Evolutionary conservation across 2,113 vertebrate species (phyloP).

Genomic region (Grus americana): DNA sequence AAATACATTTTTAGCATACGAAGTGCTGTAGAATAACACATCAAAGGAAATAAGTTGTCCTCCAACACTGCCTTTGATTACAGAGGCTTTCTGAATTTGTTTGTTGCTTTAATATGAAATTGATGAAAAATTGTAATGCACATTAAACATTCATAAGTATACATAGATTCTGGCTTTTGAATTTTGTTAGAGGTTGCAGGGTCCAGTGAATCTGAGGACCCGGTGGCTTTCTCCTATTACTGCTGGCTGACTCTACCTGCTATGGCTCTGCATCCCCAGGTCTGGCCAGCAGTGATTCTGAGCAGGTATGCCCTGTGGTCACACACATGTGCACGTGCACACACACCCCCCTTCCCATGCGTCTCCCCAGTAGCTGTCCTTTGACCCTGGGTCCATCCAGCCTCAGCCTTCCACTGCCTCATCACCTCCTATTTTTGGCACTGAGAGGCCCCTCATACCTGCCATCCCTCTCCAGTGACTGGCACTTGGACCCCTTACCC

Average conservation of each 20-base stretch:
- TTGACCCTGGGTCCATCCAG: neutral
- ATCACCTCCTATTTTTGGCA: neutral
- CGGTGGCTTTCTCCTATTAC: rapidly evolving
- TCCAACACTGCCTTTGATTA: neutral
- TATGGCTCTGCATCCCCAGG: neutral
- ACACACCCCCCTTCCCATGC: too few species aligned
- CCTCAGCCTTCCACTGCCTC: neutral
- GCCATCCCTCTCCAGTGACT: neutral
- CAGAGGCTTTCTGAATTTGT: neutral
- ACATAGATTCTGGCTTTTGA: neutral
- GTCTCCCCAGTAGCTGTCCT: neutral
- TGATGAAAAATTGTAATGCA: neutral
- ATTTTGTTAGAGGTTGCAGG: neutral
- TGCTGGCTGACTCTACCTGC: neutral
- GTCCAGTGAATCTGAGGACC: neutral
- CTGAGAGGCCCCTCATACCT: neutral
- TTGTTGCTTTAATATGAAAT: neutral
- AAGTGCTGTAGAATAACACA: neutral
- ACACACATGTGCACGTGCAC: rapidly evolving
- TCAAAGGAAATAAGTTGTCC: neutral
- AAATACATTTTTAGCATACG: neutral
- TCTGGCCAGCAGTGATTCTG: neutral
- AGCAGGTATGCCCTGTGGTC: neutral
- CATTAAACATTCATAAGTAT: neutral
- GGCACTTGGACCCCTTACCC: neutral